Conservation (phyloP, 2,113 vertebrate genomes). For the Hyperopisus bebe region DNA sequence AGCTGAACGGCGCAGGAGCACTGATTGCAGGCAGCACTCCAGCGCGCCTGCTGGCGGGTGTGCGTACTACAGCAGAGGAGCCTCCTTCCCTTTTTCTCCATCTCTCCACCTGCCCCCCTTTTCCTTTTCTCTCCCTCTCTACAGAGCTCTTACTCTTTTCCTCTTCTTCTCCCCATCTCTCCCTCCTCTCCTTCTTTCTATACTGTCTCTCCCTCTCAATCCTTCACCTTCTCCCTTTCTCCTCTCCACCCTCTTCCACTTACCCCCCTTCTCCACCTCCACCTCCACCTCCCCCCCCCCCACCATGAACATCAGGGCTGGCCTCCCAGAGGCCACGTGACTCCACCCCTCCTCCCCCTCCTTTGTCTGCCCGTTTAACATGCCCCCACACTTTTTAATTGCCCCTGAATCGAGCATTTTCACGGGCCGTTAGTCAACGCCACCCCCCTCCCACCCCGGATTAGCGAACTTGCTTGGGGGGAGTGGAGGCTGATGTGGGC, state of each 20-base stretch:
- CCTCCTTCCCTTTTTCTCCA: background rate
- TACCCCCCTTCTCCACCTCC: background rate
- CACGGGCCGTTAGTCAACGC: slow-evolving; percentile 73
- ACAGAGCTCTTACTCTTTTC: background rate
- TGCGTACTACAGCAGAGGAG: background rate
- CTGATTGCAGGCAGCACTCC: background rate
- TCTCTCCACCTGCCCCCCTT: background rate
- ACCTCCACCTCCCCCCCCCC: slow-evolving; percentile 32
- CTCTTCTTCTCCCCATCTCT: background rate
- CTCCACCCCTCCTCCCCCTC: slow-evolving; percentile 25
- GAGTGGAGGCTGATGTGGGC: slow-evolving; percentile 85
- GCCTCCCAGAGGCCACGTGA: background rate
- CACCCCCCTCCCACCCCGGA: slow-evolving; percentile 63
- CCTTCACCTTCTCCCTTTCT: slow-evolving; percentile 34
- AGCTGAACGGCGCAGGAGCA: background rate
- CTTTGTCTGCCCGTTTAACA: slow-evolving; percentile 46
- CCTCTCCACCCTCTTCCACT: slow-evolving; percentile 31
- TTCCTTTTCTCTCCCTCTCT: background rate
- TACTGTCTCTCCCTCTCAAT: background rate
- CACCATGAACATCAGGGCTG: slow-evolving; percentile 6
- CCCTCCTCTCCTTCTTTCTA: background rate
- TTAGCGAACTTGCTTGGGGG: slow-evolving; percentile 85
- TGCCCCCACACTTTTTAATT: slow-evolving; percentile 69
- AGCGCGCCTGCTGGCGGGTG: background rate
- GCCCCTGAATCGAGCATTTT: slow-evolving; percentile 92